Evolutionary conservation across 2,797 vertebrate species (phyloP).

Genomic region (Scleropages formosus): DNA sequence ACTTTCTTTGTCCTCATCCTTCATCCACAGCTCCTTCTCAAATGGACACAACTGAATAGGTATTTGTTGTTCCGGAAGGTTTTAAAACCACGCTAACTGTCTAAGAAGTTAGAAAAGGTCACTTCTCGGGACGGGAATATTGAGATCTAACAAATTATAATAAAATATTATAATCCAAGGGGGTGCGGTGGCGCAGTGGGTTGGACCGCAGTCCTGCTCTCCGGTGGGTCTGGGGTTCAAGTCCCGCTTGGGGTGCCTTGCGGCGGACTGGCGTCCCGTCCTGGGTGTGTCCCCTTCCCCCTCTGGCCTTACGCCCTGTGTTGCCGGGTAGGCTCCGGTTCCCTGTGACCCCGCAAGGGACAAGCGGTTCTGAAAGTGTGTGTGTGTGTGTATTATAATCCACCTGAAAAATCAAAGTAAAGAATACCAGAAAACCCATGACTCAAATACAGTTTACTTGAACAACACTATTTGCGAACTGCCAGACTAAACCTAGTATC

Average conservation of each 20-base stretch:
- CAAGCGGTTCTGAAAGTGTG: too few species aligned
- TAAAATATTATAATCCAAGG: too few species aligned
- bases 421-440: background rate
- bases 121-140: background rate
- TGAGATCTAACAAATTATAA: background rate
- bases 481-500: background rate
- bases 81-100: background rate
- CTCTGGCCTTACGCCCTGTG: too few species aligned
- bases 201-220: too few species aligned
- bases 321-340: too few species aligned
- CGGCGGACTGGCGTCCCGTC: too few species aligned
- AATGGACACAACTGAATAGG: background rate
- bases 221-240: too few species aligned
- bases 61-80: background rate
- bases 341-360: too few species aligned
- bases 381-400: too few species aligned
- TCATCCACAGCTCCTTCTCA: constrained; percentile 8
- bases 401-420: background rate
- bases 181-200: too few species aligned
- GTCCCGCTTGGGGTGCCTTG: too few species aligned
- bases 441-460: background rate
- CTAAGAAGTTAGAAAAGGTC: background rate
- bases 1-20: constrained; percentile 6
- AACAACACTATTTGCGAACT: background rate
- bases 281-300: too few species aligned